Conservation (phyloP, 92 coral and sea anemone genomes). For the Actinernus sp. region DNA sequence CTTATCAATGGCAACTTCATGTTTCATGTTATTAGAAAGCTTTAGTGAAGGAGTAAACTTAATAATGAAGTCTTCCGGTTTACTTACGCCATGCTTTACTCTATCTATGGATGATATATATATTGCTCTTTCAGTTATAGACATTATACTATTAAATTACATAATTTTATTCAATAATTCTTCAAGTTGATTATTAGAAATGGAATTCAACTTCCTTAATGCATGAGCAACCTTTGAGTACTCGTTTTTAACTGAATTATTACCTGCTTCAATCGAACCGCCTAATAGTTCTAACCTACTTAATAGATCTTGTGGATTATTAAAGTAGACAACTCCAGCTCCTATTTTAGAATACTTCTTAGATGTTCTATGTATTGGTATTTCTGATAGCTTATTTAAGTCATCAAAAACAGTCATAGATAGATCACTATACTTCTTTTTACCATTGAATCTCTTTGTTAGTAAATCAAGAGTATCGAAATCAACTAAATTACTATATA, state of each 20-base stretch:
- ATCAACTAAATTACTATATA: too few relatives aligned
- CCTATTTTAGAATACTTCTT: slow-evolving; percentile 29
- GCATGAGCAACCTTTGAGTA: slow-evolving; percentile 2
- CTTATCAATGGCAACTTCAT: slow-evolving; percentile 22
- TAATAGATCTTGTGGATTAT: slow-evolving; percentile 6
- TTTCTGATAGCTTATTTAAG: slow-evolving; percentile 6
- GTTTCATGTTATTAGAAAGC: neutral
- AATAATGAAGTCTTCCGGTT: slow-evolving; percentile 15
- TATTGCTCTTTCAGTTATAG: slow-evolving; percentile 23
- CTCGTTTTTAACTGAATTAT: slow-evolving; percentile 10
- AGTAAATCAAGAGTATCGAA: too few relatives aligned
- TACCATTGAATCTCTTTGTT: too few relatives aligned
- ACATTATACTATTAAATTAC: neutral
- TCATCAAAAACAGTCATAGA: slow-evolving; percentile 12
- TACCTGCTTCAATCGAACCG: slow-evolving; percentile 13
- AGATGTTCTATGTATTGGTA: slow-evolving; percentile 35
- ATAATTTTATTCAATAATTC: slow-evolving; percentile 6
- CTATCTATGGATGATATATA: slow-evolving; percentile 17
- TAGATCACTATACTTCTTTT: neutral
- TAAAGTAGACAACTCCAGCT: slow-evolving; percentile 19
- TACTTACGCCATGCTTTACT: neutral
- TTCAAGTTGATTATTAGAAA: slow-evolving; percentile 1
- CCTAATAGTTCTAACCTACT: slow-evolving; percentile 6
- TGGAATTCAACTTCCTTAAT: neutral
- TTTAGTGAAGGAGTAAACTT: slow-evolving; percentile 12